Conservation (phyloP, 2,797 vertebrate species). For the Rousettus madagascariensis region DNA sequence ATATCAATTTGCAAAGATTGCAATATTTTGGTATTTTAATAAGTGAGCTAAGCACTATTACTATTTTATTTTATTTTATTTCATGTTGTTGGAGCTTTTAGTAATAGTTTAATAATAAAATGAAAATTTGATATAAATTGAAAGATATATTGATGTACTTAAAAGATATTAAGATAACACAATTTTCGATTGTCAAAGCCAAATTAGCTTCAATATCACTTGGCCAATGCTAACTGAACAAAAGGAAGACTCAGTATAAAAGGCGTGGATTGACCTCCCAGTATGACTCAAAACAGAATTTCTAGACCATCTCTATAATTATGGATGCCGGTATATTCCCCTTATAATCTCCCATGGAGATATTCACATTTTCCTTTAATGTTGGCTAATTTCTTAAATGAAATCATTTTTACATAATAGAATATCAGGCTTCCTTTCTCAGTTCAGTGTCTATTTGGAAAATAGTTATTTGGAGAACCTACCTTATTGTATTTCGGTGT, state of each 20-base stretch:
- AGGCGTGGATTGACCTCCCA: not conserved
- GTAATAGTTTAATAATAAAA: conserved; percentile 4
- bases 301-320: not conserved
- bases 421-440: not conserved
- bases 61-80: not conserved
- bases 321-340: not conserved
- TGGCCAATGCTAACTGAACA: not conserved
- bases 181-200: not conserved
- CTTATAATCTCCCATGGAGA: not conserved
- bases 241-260: not conserved
- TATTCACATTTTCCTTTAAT: not conserved
- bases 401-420: not conserved
- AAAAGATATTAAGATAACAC: conserved; percentile 21
- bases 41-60: conserved; percentile 19
- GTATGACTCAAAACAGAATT: not conserved
- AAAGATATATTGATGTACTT: not conserved
- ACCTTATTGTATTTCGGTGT: not conserved
- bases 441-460: not conserved
- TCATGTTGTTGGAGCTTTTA: not conserved
- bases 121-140: not conserved
- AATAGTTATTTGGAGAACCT: not conserved
- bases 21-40: conserved; percentile 10
- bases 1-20: not conserved
- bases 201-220: conserved; percentile 34
- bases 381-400: not conserved